Conservation (phyloP, 2,888 invertebrate genomes). For the Diarsia dahlii region DNA sequence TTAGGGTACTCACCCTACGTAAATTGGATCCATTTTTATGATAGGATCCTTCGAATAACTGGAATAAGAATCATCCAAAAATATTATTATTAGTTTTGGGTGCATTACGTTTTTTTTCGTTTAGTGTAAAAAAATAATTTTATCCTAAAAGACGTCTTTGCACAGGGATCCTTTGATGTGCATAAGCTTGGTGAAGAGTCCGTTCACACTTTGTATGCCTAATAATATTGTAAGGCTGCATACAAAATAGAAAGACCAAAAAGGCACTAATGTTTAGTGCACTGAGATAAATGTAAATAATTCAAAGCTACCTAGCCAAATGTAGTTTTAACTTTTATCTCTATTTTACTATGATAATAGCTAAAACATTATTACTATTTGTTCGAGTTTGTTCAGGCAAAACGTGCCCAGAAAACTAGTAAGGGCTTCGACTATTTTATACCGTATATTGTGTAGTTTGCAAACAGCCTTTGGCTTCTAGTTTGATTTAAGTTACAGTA, state of each 20-base stretch:
- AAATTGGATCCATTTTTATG: constrained; percentile 45
- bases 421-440: neutral
- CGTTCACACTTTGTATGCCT: neutral
- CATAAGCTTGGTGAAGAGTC: too few species aligned
- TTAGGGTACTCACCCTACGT: constrained; percentile 44
- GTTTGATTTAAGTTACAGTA: too few species aligned
- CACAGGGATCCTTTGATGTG: too few species aligned
- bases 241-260: neutral
- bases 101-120: too few species aligned
- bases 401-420: neutral
- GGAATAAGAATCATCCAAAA: constrained; percentile 45
- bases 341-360: neutral
- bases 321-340: neutral
- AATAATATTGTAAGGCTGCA: neutral
- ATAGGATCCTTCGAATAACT: constrained; percentile 50
- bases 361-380: neutral
- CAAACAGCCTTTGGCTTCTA: too few species aligned
- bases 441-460: neutral
- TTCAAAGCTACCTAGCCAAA: constrained; percentile 3
- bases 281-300: neutral
- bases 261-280: too few species aligned
- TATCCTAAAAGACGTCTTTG: too few species aligned
- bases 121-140: too few species aligned
- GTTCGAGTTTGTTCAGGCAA: constrained; percentile 23
- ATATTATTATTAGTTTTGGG: neutral